phyloP scores from a whole-genome alignment of 2,797 vertebrate genomes.

The Babyrousa celebensis region DNA sequence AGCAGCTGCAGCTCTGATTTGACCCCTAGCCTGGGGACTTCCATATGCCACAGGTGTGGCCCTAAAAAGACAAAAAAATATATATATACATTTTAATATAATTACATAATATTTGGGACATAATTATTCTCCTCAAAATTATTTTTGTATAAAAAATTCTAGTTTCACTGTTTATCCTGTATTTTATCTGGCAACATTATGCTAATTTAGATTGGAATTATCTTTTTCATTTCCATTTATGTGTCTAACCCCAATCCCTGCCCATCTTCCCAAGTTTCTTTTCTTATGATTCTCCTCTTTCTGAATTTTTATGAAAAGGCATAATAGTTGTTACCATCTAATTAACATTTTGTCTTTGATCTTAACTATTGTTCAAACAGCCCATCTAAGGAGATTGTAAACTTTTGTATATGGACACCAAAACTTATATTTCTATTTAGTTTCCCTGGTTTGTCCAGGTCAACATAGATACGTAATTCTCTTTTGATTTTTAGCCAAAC shows the following conservation, averaged over 20 bases:
- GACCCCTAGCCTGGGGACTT: no score
- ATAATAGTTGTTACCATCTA: background rate
- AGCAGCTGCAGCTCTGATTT: no score
- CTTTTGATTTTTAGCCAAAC: background rate
- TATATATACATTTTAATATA: background rate
- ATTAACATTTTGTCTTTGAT: background rate
- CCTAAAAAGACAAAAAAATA: no score
- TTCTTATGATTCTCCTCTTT: background rate
- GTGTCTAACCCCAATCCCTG: background rate
- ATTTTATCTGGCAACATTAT: background rate
- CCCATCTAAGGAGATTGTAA: background rate
- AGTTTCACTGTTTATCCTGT: background rate
- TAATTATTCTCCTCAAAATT: background rate
- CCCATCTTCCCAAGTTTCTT: background rate
- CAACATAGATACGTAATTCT: background rate
- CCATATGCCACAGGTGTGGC: no score
- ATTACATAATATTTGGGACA: background rate
- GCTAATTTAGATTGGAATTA: background rate
- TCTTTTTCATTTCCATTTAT: conserved; percentile 3
- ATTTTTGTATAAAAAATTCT: background rate
- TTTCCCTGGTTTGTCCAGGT: background rate
- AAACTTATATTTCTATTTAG: background rate
- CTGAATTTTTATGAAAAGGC: background rate
- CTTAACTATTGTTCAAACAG: background rate
- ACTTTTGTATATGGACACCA: background rate